Conservation (phyloP, 2,797 vertebrate genomes). For the Enteromius radiatus region DNA sequence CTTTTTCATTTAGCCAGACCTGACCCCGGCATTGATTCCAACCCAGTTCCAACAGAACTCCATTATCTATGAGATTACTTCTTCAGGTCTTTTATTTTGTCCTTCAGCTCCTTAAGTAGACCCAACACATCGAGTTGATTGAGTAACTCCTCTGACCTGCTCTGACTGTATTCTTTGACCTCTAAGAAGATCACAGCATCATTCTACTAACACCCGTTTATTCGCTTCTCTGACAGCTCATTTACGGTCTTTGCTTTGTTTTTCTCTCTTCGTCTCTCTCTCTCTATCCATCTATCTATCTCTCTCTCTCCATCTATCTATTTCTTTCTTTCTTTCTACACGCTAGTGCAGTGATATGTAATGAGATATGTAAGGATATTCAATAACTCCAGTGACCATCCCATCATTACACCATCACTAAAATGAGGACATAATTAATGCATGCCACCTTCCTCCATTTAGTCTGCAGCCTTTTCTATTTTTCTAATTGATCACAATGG, state of each 20-base stretch:
- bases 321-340: conserved; percentile 15
- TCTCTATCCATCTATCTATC: conserved; percentile 18
- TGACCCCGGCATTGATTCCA: conserved; percentile 66
- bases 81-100: conserved; percentile 70
- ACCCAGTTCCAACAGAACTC: conserved; percentile 62
- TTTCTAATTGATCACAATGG: conserved; percentile 69
- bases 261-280: neutral
- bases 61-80: conserved; percentile 75
- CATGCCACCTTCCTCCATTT: conserved; percentile 41
- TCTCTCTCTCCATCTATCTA: conserved; percentile 42
- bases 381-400: conserved; percentile 56
- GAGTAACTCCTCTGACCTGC: conserved; percentile 54
- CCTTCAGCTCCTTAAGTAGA: conserved; percentile 56
- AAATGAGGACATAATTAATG: conserved; percentile 65
- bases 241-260: conserved; percentile 3
- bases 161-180: conserved; percentile 31
- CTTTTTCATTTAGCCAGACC: conserved; percentile 54
- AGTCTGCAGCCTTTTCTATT: conserved; percentile 59
- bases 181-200: conserved; percentile 15
- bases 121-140: conserved; percentile 59
- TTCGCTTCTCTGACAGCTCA: neutral
- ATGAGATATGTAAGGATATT: conserved; percentile 46
- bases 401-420: conserved; percentile 54
- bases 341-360: conserved; percentile 46
- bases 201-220: conserved; percentile 19